These are phyloP conservation scores for Oligia fasciuncula DNA, from an alignment of 2,888 invertebrate species.

Conservation along the genomic window DNA sequence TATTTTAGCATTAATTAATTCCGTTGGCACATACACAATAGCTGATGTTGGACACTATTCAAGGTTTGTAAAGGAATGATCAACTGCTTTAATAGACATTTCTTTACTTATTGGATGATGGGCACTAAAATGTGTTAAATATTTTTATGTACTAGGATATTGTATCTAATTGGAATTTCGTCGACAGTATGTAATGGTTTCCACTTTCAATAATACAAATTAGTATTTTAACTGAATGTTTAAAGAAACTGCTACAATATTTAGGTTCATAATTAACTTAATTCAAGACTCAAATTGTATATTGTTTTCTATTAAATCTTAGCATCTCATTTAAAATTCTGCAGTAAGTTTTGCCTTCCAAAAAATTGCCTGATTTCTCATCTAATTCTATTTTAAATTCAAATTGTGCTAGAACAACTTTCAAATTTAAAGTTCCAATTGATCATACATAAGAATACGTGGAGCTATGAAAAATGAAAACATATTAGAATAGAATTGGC, in stretches of 20 bases:
- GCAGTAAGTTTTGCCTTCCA: background rate
- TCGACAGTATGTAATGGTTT: background rate
- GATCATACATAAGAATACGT: constrained; percentile 65
- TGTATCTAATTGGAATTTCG: background rate
- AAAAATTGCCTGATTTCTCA: constrained; percentile 21
- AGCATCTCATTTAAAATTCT: background rate
- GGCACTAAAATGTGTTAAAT: background rate
- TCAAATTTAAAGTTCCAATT: constrained; percentile 52
- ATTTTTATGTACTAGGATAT: background rate
- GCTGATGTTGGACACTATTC: constrained; percentile 45
- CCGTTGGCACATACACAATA: constrained; percentile 53
- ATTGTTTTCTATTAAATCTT: background rate
- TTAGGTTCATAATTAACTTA: background rate
- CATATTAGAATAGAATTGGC: constrained; percentile 76
- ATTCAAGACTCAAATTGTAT: background rate
- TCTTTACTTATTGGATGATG: background rate
- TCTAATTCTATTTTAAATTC: constrained; percentile 41
- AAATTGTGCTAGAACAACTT: constrained; percentile 34
- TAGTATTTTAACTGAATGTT: background rate
- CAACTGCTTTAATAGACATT: background rate
- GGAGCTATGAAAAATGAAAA: constrained; percentile 68
- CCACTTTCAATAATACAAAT: background rate
- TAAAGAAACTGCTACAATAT: background rate
- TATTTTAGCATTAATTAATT: constrained; percentile 34
- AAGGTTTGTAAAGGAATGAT: constrained; percentile 25